These are phyloP conservation scores for Anoplophora glabripennis DNA, from an alignment of 1,140 invertebrate species.

Conservation along the genomic window DNA sequence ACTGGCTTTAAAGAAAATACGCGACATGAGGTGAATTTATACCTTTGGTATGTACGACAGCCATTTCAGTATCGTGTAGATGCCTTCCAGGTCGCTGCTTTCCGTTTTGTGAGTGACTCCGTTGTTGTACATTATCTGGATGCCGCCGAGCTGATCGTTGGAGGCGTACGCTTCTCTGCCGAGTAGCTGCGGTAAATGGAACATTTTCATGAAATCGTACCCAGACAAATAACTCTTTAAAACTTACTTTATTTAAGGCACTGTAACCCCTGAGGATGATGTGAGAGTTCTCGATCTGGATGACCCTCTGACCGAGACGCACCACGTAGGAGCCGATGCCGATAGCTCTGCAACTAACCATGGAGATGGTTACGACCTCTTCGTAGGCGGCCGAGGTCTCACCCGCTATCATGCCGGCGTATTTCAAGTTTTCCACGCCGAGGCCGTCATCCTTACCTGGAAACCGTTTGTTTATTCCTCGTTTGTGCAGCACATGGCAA, in stretches of 20 bases:
- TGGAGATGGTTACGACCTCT: conserved; percentile 94
- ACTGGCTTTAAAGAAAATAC: too few species aligned
- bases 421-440: conserved; percentile 94
- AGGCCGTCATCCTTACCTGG: conserved; percentile 87
- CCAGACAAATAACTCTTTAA: background rate
- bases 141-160: conserved; percentile 95
- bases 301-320: conserved; percentile 87
- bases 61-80: conserved; percentile 83
- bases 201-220: background rate
- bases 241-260: conserved; percentile 86
- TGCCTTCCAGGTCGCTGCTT: conserved; percentile 88
- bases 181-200: conserved; percentile 13
- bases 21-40: conserved; percentile 24
- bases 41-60: conserved; percentile 75
- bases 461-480: too few species aligned
- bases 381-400: conserved; percentile 94
- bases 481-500: too few species aligned
- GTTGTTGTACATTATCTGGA: conserved; percentile 97
- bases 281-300: conserved; percentile 98
- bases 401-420: conserved; percentile 96
- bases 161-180: conserved; percentile 78
- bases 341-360: conserved; percentile 96
- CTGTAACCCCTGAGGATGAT: conserved; percentile 97
- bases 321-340: conserved; percentile 98
- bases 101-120: conserved; percentile 93